Conservation (phyloP, 92 coral and sea anemone species). For the Actinostola sp. region DNA sequence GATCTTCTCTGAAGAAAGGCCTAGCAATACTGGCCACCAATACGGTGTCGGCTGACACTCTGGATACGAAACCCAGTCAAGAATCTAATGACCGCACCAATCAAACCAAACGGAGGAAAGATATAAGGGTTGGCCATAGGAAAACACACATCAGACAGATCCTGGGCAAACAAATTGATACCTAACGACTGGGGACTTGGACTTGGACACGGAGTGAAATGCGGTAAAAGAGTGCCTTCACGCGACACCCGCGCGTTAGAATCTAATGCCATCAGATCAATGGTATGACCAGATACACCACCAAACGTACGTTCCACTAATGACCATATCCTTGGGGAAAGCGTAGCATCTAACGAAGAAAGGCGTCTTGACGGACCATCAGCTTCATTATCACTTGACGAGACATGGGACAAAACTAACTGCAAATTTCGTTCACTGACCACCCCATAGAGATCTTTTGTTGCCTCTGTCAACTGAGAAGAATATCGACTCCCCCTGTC, state of each 20-base stretch:
- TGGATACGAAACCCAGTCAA: constrained; percentile 10
- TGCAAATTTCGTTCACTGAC: too few species aligned
- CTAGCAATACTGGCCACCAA: constrained; percentile 52
- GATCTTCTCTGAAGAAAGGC: neutral
- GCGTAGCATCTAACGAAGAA: constrained; percentile 11
- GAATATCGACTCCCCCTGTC: too few species aligned
- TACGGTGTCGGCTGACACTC: constrained; percentile 33
- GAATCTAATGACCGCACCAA: constrained; percentile 41
- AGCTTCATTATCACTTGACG: constrained; percentile 35
- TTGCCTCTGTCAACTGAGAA: too few species aligned
- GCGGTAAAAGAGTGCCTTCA: constrained; percentile 35
- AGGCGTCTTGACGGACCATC: constrained; percentile 36
- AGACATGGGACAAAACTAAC: constrained; percentile 15
- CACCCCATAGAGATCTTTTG: too few species aligned
- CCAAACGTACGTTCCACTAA: constrained; percentile 36
- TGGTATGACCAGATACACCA: constrained; percentile 36
- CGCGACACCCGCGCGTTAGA: constrained; percentile 41
- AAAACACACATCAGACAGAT: neutral
- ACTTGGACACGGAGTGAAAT: constrained; percentile 53
- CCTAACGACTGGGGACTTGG: constrained; percentile 41
- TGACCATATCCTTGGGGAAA: constrained; percentile 31
- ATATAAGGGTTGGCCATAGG: constrained; percentile 40
- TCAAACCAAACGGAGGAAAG: constrained; percentile 38
- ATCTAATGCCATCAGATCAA: constrained; percentile 58
- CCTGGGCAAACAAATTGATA: constrained; percentile 31